Evolutionary conservation across 2,888 invertebrate genomes (phyloP), one percentile per base, ranked within the genome.

Genomic region (Catonia carolina): DNA sequence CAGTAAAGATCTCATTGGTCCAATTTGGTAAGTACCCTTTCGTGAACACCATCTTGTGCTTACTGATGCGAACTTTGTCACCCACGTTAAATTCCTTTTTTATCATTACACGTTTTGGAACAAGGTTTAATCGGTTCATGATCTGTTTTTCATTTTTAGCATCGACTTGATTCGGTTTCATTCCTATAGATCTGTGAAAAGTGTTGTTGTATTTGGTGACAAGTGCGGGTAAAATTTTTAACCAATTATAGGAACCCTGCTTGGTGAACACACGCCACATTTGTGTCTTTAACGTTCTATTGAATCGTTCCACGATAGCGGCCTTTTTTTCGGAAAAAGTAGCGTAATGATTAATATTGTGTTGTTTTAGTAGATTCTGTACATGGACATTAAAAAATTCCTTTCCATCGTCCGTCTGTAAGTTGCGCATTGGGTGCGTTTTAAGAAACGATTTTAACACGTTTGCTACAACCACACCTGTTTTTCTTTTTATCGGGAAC

Each of bases 341-440:
- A 1, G 41, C 18, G n/a, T 41, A 41, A 14, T 41, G 41, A 17
- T 41, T 41, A 22, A 41, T 41, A 6, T 22, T 22, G 12, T 41
- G 17, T 2, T 41, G 12, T 12, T 17, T 15, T 22, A 41, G 22
- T 14, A 41, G 41, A 12, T 41, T 41, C 22, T 41, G 10, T 12
- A 41, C 41, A 20, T 18, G 12, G n/a, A 22, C 18, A 41, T 41
- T 41, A 22, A 41, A 41, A 41, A 41, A 41, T 41, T 41, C 41
- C 6, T 10, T 17, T 10, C 41, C 41, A 17, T 1, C 14, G n/a
- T 41, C 41, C 2, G 41, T 41, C n/a, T 41, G 41, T 1, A 41
- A 22, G 17, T 41, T 41, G 2, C n/a, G 14, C 18, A 12, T 20
- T 41, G 18, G 18, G 41, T 41, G 41, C 22, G 18, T 41, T 6